These are phyloP conservation scores for Xyrauchen texanus DNA, from an alignment of 2,113 vertebrate genomes.

Conservation along the genomic window DNA sequence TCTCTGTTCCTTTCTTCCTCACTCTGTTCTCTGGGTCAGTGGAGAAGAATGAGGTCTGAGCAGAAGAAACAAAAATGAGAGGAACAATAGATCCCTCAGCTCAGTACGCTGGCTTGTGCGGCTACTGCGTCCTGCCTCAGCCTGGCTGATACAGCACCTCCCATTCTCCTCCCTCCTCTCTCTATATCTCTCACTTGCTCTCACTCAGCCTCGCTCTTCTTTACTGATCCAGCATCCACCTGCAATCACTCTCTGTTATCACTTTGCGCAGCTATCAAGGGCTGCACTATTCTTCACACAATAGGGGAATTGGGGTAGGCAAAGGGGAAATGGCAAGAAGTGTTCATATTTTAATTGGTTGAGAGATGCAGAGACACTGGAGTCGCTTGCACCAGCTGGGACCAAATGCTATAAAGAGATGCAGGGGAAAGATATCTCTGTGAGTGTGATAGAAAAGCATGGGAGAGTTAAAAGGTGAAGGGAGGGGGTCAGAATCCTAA, in stretches of 20 bases:
- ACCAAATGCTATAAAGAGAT: conserved; percentile 41
- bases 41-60: conserved; percentile 55
- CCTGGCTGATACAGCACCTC: conserved; percentile 68
- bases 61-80: conserved; percentile 58
- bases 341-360: conserved; percentile 19
- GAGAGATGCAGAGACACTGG: not conserved
- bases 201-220: conserved; percentile 14
- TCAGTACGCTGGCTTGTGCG: conserved; percentile 65
- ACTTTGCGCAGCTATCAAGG: conserved; percentile 33
- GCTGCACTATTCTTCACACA: conserved; percentile 30
- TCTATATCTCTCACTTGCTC: conserved; percentile 46
- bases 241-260: conserved; percentile 33
- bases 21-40: conserved; percentile 50
- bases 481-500: not conserved
- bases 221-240: conserved; percentile 11
- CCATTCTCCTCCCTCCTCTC: conserved; percentile 55
- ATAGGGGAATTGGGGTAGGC: not conserved
- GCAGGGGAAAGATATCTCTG: conserved; percentile 25
- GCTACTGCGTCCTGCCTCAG: conserved; percentile 61
- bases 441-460: not conserved
- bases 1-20: conserved; percentile 42
- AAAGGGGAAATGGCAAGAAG: not conserved
- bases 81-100: conserved; percentile 75
- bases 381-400: conserved; percentile 19
- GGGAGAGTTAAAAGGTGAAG: not conserved